phyloP scores from a whole-genome alignment of 2,888 invertebrate genomes.

The Machimus atricapillus region DNA sequence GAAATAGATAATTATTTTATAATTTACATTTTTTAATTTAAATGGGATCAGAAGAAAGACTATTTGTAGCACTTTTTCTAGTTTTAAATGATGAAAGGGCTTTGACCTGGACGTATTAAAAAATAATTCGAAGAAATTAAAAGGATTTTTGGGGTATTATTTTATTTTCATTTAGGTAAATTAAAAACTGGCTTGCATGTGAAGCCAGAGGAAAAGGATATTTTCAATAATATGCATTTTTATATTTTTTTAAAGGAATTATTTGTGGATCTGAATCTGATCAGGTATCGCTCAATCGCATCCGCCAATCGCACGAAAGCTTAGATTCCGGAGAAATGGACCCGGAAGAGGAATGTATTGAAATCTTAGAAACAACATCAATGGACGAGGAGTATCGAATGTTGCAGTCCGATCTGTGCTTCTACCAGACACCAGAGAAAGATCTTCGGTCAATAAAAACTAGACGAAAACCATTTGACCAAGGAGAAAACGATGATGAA shows the following conservation, averaged over 20 bases:
- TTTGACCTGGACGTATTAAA: no score
- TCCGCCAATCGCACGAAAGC: constrained; percentile 74
- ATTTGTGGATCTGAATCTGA: constrained; percentile 65
- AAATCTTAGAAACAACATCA: constrained; percentile 60
- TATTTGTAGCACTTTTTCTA: no score
- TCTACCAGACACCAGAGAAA: constrained; percentile 59
- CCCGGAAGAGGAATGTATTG: constrained; percentile 67
- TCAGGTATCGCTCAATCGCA: constrained; percentile 61
- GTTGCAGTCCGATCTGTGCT: constrained; percentile 59
- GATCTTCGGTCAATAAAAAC: constrained; percentile 58
- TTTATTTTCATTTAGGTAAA: no score
- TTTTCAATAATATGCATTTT: not conserved
- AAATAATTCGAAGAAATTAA: no score
- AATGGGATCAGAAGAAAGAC: no score
- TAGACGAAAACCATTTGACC: constrained; percentile 56
- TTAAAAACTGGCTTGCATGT: no score
- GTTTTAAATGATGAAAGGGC: no score
- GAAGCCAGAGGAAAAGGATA: no score
- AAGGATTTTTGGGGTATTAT: no score
- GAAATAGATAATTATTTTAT: no score
- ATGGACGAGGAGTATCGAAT: constrained; percentile 62
- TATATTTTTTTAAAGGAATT: constrained; percentile 57
- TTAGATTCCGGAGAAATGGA: constrained; percentile 73
- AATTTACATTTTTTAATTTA: no score
- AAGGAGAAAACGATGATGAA: constrained; percentile 48